Base-by-base conservation (phyloP, 2,888 invertebrate genomes). In the Drosophila mettleri region DNA sequence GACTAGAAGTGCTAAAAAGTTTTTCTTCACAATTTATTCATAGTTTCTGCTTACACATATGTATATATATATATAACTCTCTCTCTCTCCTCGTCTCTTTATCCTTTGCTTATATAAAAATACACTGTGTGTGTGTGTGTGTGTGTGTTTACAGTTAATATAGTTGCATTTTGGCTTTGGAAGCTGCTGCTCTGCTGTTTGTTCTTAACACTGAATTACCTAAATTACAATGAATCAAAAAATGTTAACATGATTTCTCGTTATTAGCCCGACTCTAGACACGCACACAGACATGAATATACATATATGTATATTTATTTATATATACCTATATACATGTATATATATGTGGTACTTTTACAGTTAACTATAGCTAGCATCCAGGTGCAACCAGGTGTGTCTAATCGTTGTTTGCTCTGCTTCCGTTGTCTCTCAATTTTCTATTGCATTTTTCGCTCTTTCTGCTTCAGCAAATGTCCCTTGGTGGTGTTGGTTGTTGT, bases 41-140 rank as follows among this genome's bases (percentile, higher is more conserved):
- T 83, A 73, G 58, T 59, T 46, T 51, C 22, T 45, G 54, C 85
- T 81, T 83, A 87, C 69, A 80, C n/a, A n/a, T n/a, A n/a, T n/a
- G n/a, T n/a, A 16, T 16, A 24, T 49, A 49, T 22, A 49, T 49
- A 83, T 45, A 59, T 78, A 75, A 61, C 63, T 71, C 67, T 76
- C 63, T 69, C 53, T 78, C 62, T 41, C n/a, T 22, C 65, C 51
- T 78, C 64, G n/a, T 39, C 20, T 20, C 0, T 38, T 62, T 69
- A 58, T 76, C 59, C 72, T 51, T 80, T 60, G 60, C 86, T 83
- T 74, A 84, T 86, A 88, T 74, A 84, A 84, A 88, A 84, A 84
- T 84, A 84, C 83, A 84, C 59, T 59, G 53, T 39, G 39, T 60
- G 48, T 39, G 36, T 61, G 52, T 43, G 39, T 61, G 55, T 58